Evolutionary conservation across 2,888 invertebrate species (phyloP).

Genomic region (Lasius platythorax): DNA sequence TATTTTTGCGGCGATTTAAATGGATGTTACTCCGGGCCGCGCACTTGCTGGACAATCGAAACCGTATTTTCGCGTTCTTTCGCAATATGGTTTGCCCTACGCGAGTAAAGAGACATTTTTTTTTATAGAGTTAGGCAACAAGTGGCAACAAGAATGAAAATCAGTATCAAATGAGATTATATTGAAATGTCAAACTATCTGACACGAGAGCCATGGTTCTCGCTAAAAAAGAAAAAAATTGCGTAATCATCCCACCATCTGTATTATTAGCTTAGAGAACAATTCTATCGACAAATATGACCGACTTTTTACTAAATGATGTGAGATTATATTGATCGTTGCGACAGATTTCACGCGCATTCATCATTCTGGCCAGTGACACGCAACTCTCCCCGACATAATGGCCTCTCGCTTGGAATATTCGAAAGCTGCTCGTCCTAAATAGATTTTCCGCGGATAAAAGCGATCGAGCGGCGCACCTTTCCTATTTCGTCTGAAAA

Average conservation of each 20-base stretch:
- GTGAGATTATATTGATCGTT: constrained; percentile 54
- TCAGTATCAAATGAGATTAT: background rate
- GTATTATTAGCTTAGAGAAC: constrained; percentile 40
- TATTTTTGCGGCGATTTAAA: constrained; percentile 44
- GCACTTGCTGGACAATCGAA: background rate
- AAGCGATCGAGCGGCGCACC: constrained; percentile 41
- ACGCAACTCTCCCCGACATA: constrained; percentile 48
- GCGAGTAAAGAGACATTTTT: constrained; percentile 19
- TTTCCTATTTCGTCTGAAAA: constrained; percentile 44
- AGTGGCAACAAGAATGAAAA: constrained; percentile 27
- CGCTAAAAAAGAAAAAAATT: constrained; percentile 1
- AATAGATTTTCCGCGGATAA: constrained; percentile 60
- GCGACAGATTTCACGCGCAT: constrained; percentile 69
- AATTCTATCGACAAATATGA: constrained; percentile 52
- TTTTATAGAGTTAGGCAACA: constrained; percentile 13
- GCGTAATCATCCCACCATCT: constrained; percentile 58
- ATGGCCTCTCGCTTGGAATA: constrained; percentile 54
- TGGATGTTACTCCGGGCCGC: constrained; percentile 22
- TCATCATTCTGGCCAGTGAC: constrained; percentile 66
- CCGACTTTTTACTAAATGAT: constrained; percentile 62
- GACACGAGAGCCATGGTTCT: background rate
- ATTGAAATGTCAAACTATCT: constrained; percentile 5
- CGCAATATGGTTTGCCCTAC: no score
- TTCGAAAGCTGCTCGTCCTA: constrained; percentile 60
- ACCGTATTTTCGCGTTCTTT: constrained; percentile 10